Evolutionary conservation across 1,140 invertebrate genomes (phyloP).

Genomic region (Pseudachorutes palmiensis): DNA sequence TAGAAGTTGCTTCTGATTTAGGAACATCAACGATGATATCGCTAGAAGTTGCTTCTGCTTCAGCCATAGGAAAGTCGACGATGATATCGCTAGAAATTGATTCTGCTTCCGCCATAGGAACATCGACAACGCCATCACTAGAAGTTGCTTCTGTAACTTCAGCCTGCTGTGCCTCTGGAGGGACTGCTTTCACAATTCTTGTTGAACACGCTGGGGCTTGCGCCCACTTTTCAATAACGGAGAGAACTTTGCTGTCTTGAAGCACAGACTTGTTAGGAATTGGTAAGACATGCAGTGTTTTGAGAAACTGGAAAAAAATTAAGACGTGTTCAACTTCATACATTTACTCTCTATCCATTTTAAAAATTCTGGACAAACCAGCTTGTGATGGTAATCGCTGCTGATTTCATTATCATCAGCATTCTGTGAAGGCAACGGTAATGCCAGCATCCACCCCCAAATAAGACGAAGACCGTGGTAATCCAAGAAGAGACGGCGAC

Average conservation of each 20-base stretch:
- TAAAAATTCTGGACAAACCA: slow-evolving; percentile 20
- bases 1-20: too few species aligned
- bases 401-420: slow-evolving; percentile 23
- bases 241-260: slow-evolving; percentile 75
- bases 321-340: too few species aligned
- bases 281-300: slow-evolving; percentile 69
- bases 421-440: slow-evolving; percentile 39
- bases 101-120: slow-evolving; percentile 4
- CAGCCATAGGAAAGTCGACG: too few species aligned
- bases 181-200: background rate
- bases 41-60: too few species aligned
- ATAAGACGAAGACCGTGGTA: slow-evolving; percentile 85
- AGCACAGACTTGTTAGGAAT: slow-evolving; percentile 86
- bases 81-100: too few species aligned
- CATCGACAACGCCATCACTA: background rate
- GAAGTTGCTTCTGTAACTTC: too few species aligned
- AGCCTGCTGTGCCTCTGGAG: too few species aligned
- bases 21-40: too few species aligned
- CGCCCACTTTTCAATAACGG: slow-evolving; percentile 74
- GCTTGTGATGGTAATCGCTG: slow-evolving; percentile 27
- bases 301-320: slow-evolving; percentile 61
- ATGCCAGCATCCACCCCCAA: slow-evolving; percentile 82
- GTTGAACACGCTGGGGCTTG: slow-evolving; percentile 14
- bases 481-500: slow-evolving; percentile 79
- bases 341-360: too few species aligned